These are phyloP conservation scores for Falco cherrug DNA, from an alignment of 2,797 vertebrate species.

Conservation along the genomic window DNA sequence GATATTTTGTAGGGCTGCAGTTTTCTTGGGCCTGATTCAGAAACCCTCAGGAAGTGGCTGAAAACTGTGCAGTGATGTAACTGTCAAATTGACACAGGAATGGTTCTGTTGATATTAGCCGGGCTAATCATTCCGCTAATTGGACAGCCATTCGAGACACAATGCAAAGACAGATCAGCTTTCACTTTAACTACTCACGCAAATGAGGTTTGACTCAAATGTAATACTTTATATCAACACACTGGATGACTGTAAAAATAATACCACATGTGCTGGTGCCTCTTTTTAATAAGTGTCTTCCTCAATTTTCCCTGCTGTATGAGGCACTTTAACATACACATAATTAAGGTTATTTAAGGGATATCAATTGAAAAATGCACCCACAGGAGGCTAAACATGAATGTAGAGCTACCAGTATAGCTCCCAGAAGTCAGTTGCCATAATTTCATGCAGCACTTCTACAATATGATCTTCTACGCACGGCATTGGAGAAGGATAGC, in stretches of 20 bases:
- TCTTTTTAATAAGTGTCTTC: slow-evolving; percentile 84
- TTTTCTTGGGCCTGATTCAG: neutral
- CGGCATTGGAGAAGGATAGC: neutral
- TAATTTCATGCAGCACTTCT: neutral
- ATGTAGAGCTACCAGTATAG: slow-evolving; percentile 12
- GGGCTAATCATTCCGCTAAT: slow-evolving; percentile 81
- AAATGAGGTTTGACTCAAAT: slow-evolving; percentile 84
- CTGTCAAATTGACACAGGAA: slow-evolving; percentile 72
- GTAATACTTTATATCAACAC: slow-evolving; percentile 85
- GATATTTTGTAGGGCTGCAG: neutral
- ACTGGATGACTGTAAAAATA: slow-evolving; percentile 80
- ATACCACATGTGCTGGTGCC: slow-evolving; percentile 79
- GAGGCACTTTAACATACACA: slow-evolving; percentile 69
- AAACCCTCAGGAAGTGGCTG: slow-evolving; percentile 46
- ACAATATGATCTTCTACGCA: neutral
- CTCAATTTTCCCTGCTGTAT: slow-evolving; percentile 80
- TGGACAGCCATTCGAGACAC: slow-evolving; percentile 72
- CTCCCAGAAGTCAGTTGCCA: neutral
- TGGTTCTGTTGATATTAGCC: slow-evolving; percentile 79
- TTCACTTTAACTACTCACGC: slow-evolving; percentile 81
- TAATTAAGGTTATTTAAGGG: slow-evolving; percentile 77
- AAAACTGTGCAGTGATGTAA: slow-evolving; percentile 67
- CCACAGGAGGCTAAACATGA: slow-evolving; percentile 46
- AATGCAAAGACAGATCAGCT: slow-evolving; percentile 72
- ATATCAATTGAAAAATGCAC: slow-evolving; percentile 71